Conservation (phyloP, 2,113 vertebrate genomes). For the Podarcis muralis region DNA sequence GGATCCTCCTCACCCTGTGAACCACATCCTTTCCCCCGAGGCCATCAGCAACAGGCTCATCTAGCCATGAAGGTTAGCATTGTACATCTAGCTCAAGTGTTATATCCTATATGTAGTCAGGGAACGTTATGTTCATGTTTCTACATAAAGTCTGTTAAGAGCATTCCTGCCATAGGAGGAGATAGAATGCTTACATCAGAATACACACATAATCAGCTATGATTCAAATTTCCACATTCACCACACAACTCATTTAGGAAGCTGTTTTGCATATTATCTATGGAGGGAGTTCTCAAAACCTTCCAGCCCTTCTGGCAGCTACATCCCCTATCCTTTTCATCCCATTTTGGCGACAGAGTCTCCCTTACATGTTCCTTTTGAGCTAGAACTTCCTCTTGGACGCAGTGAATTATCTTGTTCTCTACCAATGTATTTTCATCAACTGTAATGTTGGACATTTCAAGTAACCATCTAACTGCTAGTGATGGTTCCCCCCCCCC, state of each 20-base stretch:
- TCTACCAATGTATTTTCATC: background rate
- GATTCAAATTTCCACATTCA: background rate
- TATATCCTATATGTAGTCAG: background rate
- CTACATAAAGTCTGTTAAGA: background rate
- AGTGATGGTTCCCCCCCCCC: background rate
- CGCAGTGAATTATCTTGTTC: background rate
- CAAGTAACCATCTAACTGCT: background rate
- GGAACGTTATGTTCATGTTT: background rate
- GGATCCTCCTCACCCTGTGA: background rate
- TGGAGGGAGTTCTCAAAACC: background rate
- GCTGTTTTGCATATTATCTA: background rate
- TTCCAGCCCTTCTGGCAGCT: background rate
- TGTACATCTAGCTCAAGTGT: background rate
- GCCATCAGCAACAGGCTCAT: no score
- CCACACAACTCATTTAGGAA: background rate
- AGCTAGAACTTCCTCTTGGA: background rate
- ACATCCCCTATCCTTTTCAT: background rate
- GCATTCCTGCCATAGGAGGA: background rate
- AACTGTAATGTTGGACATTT: constrained; percentile 7
- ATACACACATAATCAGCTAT: background rate
- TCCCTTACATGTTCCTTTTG: background rate
- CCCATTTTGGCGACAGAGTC: background rate
- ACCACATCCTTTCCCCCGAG: background rate
- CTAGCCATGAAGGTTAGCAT: background rate
- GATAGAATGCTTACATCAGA: background rate